Base-by-base conservation (phyloP, 2,888 invertebrate genomes). In the Busseola fusca region DNA sequence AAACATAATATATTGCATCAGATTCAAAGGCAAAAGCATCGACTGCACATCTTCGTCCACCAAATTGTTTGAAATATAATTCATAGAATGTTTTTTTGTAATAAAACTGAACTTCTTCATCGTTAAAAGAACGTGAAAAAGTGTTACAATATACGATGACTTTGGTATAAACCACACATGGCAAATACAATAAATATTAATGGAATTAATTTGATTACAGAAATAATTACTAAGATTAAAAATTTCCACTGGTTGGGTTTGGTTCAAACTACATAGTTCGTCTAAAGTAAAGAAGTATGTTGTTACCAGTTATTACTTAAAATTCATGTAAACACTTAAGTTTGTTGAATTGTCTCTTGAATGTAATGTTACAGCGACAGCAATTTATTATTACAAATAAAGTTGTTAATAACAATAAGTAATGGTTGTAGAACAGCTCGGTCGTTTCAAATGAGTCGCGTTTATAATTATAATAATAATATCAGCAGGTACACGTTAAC, bases 11-110 rank as follows among this genome's bases (percentile, higher is more conserved):
- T 56, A 1, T 37, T 72, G 73, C 45, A 72, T 54, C 25, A 72
- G 9, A 48, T 72, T 72, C 1, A 72, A 72, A 40, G 72, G 72
- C 25, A 72, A 62, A 25, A 72, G 16, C 74, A 63, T 30, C 3
- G 74, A 62, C 21, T 73, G 74, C n/a, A 72, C 54, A 21, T 62
- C 56, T 37, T 73, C 6, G 9, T 73, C 72, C 5, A 73, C 52
- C 1, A 3, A 30, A 48, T 48, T 48, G 3, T 57, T 40, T 16
- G 16, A 48, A 42, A 57, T 30, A 74, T 6, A 27, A n/a, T 54
- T 37, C 14, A 45, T 18, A 27, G 7, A 2, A 12, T 45, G 18
- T 10, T 37, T 74, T 45, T 62, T 71, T 18, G 34, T 10, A 45
- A 16, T 7, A 6, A 73, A 45, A 27, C 6, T 1, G 0, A 52